A percentile compares a stretch with the other conserved stretches of the same genome.
phyloP scores from a whole-genome alignment of 2,113 vertebrate species.

The Polypterus bichir region DNA sequence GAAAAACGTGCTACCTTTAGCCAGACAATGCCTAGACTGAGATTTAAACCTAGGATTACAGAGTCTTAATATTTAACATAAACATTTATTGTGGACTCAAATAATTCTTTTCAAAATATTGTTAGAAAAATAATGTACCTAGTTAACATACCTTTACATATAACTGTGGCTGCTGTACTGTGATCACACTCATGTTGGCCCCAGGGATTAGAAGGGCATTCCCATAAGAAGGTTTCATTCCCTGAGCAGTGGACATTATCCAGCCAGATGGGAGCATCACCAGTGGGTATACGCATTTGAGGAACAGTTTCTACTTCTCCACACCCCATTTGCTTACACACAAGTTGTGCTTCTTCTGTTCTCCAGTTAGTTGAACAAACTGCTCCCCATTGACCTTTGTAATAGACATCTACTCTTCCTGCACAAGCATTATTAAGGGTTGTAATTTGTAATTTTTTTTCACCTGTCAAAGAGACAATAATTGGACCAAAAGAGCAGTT shows the following conservation, averaged over 20 bases:
- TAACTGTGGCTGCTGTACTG: slow-evolving; percentile 4
- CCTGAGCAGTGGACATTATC: slow-evolving; percentile 12
- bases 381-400: slow-evolving; percentile 21
- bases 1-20: too few species aligned
- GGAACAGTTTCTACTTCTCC: slow-evolving; percentile 10
- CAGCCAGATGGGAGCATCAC: slow-evolving; percentile 20
- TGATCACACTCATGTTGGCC: slow-evolving; percentile 20
- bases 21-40: too few species aligned
- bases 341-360: slow-evolving; percentile 4
- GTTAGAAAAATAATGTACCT: too few species aligned
- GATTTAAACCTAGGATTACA: too few species aligned
- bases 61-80: too few species aligned
- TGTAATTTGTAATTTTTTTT: too few species aligned
- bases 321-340: slow-evolving; percentile 29
- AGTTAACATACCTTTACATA: not conserved
- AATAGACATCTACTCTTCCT: slow-evolving; percentile 26
- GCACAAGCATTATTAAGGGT: slow-evolving; percentile 11
- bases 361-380: not conserved
- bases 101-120: too few species aligned
- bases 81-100: too few species aligned
- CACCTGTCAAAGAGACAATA: too few species aligned
- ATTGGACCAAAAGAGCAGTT: too few species aligned
- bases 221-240: slow-evolving; percentile 9
- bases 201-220: slow-evolving; percentile 18
- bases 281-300: not conserved